phyloP scores from a whole-genome alignment of 2,888 invertebrate genomes.

The Melitaea athalia region DNA sequence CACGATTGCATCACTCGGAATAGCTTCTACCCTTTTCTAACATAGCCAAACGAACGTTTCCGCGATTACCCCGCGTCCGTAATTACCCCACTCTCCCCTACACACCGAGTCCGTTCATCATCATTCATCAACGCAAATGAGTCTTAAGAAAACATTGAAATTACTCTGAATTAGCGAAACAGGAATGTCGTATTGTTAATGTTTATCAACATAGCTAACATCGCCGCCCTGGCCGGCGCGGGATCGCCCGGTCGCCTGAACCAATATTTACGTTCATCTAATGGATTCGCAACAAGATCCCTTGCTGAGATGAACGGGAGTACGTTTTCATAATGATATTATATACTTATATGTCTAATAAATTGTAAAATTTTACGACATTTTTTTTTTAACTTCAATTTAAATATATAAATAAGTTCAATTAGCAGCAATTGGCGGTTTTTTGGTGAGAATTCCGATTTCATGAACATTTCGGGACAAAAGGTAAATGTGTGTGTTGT shows the following conservation, averaged over 20 bases:
- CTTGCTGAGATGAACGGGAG: constrained; percentile 6
- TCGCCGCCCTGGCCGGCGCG: constrained; percentile 5
- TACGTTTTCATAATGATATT: constrained; percentile 6
- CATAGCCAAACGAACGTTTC: too few relatives aligned
- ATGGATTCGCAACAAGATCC: constrained; percentile 54
- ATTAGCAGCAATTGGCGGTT: too few relatives aligned
- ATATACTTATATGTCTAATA: not conserved
- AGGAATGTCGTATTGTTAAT: not conserved
- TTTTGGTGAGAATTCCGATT: too few relatives aligned
- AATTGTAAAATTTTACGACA: too few relatives aligned
- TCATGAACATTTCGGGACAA: too few relatives aligned
- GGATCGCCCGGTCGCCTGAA: constrained; percentile 37
- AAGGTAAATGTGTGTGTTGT: too few relatives aligned
- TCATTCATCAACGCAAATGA: not conserved
- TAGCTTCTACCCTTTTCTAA: too few relatives aligned
- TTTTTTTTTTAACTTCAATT: not conserved
- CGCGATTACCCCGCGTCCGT: too few relatives aligned
- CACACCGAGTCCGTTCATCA: too few relatives aligned
- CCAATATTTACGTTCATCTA: constrained; percentile 61
- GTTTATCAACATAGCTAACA: constrained; percentile 17
- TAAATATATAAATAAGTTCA: too few relatives aligned
- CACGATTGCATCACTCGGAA: too few relatives aligned
- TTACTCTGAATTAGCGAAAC: not conserved
- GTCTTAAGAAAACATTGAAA: not conserved
- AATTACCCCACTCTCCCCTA: too few relatives aligned